Evolutionary conservation across 2,797 vertebrate genomes (phyloP), one percentile per base, ranked within the genome.

Genomic region (Tachyglossus aculeatus): DNA sequence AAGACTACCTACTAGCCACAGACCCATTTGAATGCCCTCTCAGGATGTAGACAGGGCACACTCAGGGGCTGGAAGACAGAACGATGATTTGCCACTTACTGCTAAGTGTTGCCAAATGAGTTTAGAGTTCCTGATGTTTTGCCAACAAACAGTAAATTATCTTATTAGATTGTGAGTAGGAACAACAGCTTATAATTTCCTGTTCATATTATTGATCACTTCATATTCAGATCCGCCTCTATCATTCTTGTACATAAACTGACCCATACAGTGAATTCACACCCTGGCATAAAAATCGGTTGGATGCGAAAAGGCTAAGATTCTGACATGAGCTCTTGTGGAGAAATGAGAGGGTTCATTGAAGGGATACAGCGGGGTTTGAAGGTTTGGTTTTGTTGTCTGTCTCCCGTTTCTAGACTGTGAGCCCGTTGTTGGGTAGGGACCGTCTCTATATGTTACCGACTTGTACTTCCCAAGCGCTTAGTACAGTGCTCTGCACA

Each of bases 21-120:
- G 57, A 84, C 62, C 63, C 51, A 64, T 77, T 73, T 86, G 87
- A 84, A 85, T 83, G 67, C 60, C 86, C 81, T 71, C 64, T 65
- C 62, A 41, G 72, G 77, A 84, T 79, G 84, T 74, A 84, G 52
- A 29, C 6, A 0, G 48, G 60, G 33, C 38, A 79, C 76, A 83
- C 75, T 77, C 64, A 77, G 70, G 60, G 50, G 78, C 48, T 22
- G 40, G 81, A 78, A 76, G 77, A 87, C 69, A 84, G 84, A 88
- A 83, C 75, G 62, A 77, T 86, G 71, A 83, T 87, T 88, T 88
- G 78, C 85, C 71, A 83, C 76, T 90, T 86, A 84, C 51, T 71
- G 80, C 79, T 81, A 85, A 81, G 85, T 85, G 81, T 65, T 85
- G 67, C 83, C 88, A 86, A 84, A 89, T 86, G 77, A 81, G 72